Evolutionary conservation across 2,797 vertebrate species (phyloP).

Genomic region (Trachurus trachurus): DNA sequence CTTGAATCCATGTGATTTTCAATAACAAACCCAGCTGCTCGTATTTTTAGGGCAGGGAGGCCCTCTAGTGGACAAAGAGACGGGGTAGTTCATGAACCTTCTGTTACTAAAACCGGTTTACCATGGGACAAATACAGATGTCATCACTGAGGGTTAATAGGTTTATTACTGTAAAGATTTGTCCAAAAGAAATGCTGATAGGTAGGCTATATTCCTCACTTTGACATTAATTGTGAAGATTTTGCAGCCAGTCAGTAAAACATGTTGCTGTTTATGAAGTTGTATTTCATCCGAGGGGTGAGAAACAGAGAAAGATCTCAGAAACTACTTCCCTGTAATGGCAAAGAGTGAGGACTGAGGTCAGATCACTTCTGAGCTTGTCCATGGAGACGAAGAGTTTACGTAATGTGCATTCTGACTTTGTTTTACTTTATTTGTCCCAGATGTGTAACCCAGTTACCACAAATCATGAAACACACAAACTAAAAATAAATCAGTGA

Average conservation of each 20-base stretch:
- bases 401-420: neutral
- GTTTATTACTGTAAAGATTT: neutral
- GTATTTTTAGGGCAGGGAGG: conserved; percentile 4
- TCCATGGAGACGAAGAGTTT: neutral
- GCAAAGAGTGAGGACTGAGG: neutral
- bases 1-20: neutral
- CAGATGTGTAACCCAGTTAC: neutral
- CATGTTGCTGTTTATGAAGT: neutral
- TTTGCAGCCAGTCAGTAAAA: neutral
- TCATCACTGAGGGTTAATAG: neutral
- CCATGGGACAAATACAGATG: neutral
- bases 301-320: neutral
- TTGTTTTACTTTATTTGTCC: too few species aligned
- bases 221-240: neutral
- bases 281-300: neutral
- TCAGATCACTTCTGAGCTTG: neutral
- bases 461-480: neutral
- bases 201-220: neutral
- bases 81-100: neutral
- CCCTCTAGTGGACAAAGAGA: conserved; percentile 52
- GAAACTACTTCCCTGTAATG: neutral
- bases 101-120: neutral
- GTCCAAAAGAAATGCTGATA: neutral
- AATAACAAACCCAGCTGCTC: neutral
- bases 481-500: neutral